Evolutionary conservation across 1,140 invertebrate species (phyloP), one percentile per base, ranked within the genome.

Genomic region (Drosophila varians): DNA sequence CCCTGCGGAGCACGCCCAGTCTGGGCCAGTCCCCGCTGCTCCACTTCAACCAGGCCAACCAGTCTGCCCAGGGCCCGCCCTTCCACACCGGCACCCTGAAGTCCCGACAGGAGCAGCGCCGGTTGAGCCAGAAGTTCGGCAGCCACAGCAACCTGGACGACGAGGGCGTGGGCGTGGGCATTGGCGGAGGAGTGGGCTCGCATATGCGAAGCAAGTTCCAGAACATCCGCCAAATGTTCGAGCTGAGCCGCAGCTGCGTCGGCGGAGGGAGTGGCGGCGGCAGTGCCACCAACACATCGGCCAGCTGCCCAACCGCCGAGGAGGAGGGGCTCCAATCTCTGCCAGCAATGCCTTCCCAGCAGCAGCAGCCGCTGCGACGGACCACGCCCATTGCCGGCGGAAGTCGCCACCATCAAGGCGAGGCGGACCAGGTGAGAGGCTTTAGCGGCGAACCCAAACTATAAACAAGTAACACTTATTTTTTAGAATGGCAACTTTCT

Each of bases 201-300:
- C 73, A 82, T 21, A 64, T 86, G 56, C 90, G 89, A 40, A 76
- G 68, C 52, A 91, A 90, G 65, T 91, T 91, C 64, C 90, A 91
- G 26, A 90, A 91, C 42, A 90, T 91, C 25, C 77, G 90, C n/a
- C 90, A 90, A 73, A 90, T 90, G 90, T 90, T 90, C 46, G 89
- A 90, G 72, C 51, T 90, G 45, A 86, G 82, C 25, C 75, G 78
- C 65, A 90, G 62, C 18, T 71, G 74, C 46, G 71, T 71, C 53
- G 58, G 36, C n/a, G 46, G 46, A 6, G 43, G 38, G 11, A 45
- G 43, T 1, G 38, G 28, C 19, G 19, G 12, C 7, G 40, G 62
- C 12, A 38, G 14, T 38, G 36, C 1, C 36, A 38, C 5, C 8
- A n/a, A 7, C 38, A 16, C 14, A 42, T 0, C 14, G 16, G n/a